phyloP scores from a whole-genome alignment of 35 echinoderm and acorn worm species.

The Stichopus chloronotus region DNA sequence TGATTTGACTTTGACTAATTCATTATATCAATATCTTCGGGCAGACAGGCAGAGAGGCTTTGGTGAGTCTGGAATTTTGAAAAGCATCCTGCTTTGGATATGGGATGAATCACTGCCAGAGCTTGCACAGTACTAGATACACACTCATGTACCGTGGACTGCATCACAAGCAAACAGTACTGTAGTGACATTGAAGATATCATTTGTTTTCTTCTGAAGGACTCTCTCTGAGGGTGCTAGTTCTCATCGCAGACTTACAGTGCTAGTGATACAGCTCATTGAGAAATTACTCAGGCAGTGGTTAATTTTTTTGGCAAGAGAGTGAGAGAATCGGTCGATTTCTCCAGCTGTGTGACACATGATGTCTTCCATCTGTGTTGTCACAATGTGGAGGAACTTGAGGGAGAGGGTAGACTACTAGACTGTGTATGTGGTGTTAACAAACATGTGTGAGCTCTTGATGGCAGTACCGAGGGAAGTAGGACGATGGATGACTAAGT shows the following conservation, averaged over 20 bases:
- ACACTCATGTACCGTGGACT: too few species aligned
- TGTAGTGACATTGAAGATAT: too few species aligned
- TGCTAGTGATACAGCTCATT: too few species aligned
- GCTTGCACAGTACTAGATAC: too few species aligned
- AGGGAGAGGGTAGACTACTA: not conserved
- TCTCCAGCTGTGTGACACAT: conserved; percentile 12
- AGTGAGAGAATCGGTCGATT: not conserved
- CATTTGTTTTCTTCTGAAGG: too few species aligned
- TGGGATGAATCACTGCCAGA: conserved; percentile 25
- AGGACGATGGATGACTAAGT: conserved; percentile 23
- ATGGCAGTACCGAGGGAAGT: not conserved
- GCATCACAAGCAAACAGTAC: too few species aligned
- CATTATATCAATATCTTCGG: conserved; percentile 49
- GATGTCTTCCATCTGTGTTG: not conserved
- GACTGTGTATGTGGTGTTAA: not conserved
- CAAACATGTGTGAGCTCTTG: not conserved
- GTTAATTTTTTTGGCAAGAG: not conserved
- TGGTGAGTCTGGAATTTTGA: not conserved
- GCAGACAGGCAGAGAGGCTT: not conserved
- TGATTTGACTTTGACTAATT: not conserved
- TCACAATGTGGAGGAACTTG: not conserved
- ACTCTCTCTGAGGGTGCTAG: too few species aligned
- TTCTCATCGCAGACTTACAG: too few species aligned
- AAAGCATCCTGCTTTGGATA: not conserved
- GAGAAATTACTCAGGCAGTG: too few species aligned